Evolutionary conservation across 2,888 invertebrate genomes (phyloP).

Genomic region (Clunio marinus): DNA sequence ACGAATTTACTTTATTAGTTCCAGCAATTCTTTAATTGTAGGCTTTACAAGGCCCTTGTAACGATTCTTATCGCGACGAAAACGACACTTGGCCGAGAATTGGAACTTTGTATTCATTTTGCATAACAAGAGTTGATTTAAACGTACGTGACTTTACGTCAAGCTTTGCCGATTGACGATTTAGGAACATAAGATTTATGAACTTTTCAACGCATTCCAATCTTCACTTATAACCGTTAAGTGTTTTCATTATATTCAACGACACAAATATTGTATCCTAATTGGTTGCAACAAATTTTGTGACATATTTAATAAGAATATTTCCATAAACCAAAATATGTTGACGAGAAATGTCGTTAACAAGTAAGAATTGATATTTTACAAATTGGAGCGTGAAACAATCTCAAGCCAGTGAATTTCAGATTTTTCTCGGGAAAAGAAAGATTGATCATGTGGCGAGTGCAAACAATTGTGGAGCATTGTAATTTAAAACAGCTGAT

Average conservation of each 20-base stretch:
- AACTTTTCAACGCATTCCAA: conserved; percentile 1
- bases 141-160: neutral
- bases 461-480: neutral
- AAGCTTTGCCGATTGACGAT: neutral
- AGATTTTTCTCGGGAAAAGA: neutral
- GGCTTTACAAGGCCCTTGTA: neutral
- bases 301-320: neutral
- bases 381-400: too few species aligned
- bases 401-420: neutral
- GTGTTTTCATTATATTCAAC: neutral
- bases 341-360: too few species aligned
- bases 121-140: neutral
- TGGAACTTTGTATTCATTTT: neutral
- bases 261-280: too few species aligned
- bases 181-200: neutral
- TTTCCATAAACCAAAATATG: too few species aligned
- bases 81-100: neutral
- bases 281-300: neutral
- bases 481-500: too few species aligned
- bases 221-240: neutral
- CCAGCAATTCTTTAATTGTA: neutral
- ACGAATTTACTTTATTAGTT: neutral
- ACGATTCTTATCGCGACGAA: neutral
- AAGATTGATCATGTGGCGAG: neutral
- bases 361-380: too few species aligned